Evolutionary conservation across 2,888 invertebrate species (phyloP), one percentile per base, ranked within the genome.

Genomic region (Crocallis elinguaria): DNA sequence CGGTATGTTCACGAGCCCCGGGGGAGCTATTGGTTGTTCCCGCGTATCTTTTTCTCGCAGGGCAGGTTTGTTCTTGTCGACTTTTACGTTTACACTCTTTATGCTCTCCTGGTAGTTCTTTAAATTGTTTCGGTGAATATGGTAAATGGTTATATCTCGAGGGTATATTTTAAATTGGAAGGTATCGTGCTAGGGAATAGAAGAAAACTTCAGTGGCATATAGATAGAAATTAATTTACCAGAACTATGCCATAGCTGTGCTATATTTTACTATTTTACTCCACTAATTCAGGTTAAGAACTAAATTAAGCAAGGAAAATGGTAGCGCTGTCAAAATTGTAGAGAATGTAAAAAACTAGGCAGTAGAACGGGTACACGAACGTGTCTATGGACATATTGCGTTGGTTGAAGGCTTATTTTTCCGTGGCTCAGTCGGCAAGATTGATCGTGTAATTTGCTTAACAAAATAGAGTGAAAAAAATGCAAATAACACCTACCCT

Each of bases 391-490:
- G 21, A 41, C 37, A 39, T 44, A 45, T 41, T 44, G 13, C 38
- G 17, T 8, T 35, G 44, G 46, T 57, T 46, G 42, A 3, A 27
- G 30, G 41, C 32, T 37, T 42, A 43, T 42, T 42, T 37, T 46
- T 38, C 23, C 27, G 30, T 35, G 30, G 23, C 29, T 32, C 27
- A 11, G 46, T 21, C 21, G 41, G 13, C 25, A 37, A 48, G 48
- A 54, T 54, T 54, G 50, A 58, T 50, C 32, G 39, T 27, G 19
- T 44, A 38, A 58, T 58, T 53, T 50, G 19, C 38, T 17, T 39
- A 25, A 36, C 39, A 49, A 30, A 41, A 41, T 43, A 44, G 17
- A 35, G 23, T 32, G 38, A 48, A 43, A 32, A 36, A 14, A 46
- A 14, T 13, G 32, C 11, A n/a, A 33, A 33, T n/a, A 33, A 43